phyloP scores from a whole-genome alignment of 2,888 invertebrate species.

The Aphidius colemani region DNA sequence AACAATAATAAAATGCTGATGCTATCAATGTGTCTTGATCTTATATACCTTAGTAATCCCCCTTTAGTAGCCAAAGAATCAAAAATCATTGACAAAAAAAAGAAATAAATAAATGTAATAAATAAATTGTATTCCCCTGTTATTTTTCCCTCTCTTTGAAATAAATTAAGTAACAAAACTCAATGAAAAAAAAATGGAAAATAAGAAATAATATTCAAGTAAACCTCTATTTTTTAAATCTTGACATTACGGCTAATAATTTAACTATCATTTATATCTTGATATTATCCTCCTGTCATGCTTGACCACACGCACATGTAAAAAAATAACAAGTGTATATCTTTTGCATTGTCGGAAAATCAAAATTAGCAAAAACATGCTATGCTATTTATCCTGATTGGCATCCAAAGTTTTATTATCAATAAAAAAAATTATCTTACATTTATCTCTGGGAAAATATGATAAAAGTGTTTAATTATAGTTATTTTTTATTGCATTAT shows the following conservation, averaged over 20 bases:
- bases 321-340: too few relatives aligned
- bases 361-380: too few relatives aligned
- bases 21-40: slow-evolving; percentile 12
- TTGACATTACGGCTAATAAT: not conserved
- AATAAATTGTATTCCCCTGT: not conserved
- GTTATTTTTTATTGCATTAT: too few relatives aligned
- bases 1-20: slow-evolving; percentile 23
- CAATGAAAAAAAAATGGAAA: not conserved
- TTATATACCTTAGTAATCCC: slow-evolving; percentile 20
- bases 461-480: too few relatives aligned
- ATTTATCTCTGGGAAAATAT: too few relatives aligned
- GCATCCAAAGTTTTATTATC: too few relatives aligned
- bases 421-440: too few relatives aligned
- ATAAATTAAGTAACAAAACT: not conserved
- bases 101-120: not conserved
- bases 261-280: not conserved
- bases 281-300: not conserved
- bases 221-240: not conserved
- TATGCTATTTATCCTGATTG: too few relatives aligned
- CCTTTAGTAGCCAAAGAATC: slow-evolving; percentile 6
- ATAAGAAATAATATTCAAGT: not conserved
- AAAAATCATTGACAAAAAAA: slow-evolving; percentile 10
- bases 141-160: not conserved
- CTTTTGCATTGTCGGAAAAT: too few relatives aligned
- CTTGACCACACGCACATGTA: not conserved